These are phyloP conservation scores for Elaphurus davidianus DNA, from an alignment of 2,113 vertebrate species.

Conservation along the genomic window DNA sequence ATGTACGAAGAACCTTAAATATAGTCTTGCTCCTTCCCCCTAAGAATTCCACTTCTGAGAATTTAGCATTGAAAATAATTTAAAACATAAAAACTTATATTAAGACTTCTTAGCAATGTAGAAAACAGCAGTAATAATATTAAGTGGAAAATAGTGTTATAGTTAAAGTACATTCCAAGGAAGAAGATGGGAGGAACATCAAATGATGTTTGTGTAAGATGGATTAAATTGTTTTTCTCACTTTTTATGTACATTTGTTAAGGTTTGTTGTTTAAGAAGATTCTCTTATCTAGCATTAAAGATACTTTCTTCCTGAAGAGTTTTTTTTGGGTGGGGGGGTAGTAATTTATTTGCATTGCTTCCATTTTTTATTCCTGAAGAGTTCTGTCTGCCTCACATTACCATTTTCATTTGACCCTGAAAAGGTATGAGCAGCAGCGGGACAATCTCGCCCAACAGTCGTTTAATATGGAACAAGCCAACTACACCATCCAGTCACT, in stretches of 20 bases:
- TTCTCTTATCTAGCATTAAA: neutral
- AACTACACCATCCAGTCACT: constrained; percentile 98
- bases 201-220: neutral
- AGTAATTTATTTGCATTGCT: no score
- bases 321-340: no score
- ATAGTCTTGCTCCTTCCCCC: neutral
- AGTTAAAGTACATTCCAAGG: constrained; percentile 2
- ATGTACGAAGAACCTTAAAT: neutral
- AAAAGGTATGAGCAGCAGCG: constrained; percentile 96
- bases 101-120: neutral
- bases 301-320: neutral
- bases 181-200: neutral
- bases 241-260: neutral
- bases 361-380: neutral
- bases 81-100: neutral
- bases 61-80: neutral
- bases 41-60: neutral
- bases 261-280: neutral
- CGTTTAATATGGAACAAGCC: constrained; percentile 99
- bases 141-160: constrained; percentile 14
- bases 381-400: neutral
- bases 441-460: constrained; percentile 97
- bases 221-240: neutral
- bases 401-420: constrained; percentile 32
- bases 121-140: neutral